Evolutionary conservation across 2,888 invertebrate genomes (phyloP).

Genomic region (Synergus laeviventris): DNA sequence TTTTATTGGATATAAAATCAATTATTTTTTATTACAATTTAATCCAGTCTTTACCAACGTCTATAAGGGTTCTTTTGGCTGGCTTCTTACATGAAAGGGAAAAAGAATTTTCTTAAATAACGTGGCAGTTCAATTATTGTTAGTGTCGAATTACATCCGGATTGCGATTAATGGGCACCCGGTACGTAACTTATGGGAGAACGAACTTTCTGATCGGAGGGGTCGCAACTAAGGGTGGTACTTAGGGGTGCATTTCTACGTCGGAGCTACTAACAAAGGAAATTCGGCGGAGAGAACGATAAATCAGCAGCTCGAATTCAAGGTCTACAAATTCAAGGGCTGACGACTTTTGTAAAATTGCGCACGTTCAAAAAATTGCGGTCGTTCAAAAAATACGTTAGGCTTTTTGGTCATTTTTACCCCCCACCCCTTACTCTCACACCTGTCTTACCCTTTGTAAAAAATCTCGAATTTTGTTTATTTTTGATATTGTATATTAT

Average conservation of each 20-base stretch:
- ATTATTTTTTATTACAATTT: no score
- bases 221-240: conserved; percentile 22
- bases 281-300: conserved; percentile 49
- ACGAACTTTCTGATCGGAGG: conserved; percentile 23
- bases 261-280: conserved; percentile 41
- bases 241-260: conserved; percentile 26
- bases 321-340: conserved; percentile 53
- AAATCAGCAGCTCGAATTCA: conserved; percentile 51
- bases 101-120: conserved; percentile 5
- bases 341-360: conserved; percentile 9
- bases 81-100: background rate
- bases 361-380: background rate
- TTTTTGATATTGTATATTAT: no score
- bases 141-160: conserved; percentile 30
- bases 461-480: no score
- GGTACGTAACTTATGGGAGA: conserved; percentile 24
- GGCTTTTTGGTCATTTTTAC: no score
- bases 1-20: background rate
- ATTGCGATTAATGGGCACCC: conserved; percentile 38
- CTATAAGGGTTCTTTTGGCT: background rate
- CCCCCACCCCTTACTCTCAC: no score
- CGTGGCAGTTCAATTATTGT: conserved; percentile 15
- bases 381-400: no score
- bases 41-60: background rate
- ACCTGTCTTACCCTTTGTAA: no score